These are phyloP conservation scores for Meta bourneti DNA, from an alignment of 2,888 invertebrate genomes.

Conservation along the genomic window DNA sequence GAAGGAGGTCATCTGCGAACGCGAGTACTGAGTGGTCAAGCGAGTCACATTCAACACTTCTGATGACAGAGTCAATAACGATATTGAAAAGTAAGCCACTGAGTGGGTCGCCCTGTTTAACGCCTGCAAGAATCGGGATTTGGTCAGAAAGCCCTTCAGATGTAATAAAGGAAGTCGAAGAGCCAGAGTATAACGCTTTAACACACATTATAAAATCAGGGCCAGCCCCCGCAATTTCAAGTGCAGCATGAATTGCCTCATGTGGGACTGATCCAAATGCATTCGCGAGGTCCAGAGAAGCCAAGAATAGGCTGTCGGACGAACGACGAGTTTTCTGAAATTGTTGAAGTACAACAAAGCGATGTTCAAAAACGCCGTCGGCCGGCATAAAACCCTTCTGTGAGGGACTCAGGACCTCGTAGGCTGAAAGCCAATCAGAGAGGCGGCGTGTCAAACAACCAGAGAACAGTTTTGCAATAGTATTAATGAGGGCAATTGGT, in stretches of 20 bases:
- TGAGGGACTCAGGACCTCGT: constrained; percentile 66
- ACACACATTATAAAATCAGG: constrained; percentile 64
- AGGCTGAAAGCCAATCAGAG: constrained; percentile 76
- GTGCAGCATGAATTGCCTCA: constrained; percentile 28
- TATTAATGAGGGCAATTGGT: too few relatives aligned
- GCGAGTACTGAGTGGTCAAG: constrained; percentile 33
- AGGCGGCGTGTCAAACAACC: constrained; percentile 51
- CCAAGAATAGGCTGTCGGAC: too few relatives aligned
- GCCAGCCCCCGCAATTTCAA: neutral
- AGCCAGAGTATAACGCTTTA: constrained; percentile 71
- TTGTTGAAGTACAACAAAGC: constrained; percentile 59
- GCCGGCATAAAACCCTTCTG: constrained; percentile 64
- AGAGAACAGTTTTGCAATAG: constrained; percentile 77
- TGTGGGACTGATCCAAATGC: constrained; percentile 81
- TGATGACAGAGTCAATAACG: too few relatives aligned
- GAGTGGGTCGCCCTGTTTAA: constrained; percentile 76
- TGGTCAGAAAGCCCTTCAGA: constrained; percentile 71
- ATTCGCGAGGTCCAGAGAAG: constrained; percentile 80
- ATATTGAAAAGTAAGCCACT: constrained; percentile 80
- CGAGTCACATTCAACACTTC: constrained; percentile 68
- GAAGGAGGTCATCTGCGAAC: constrained; percentile 78
- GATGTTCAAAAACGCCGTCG: too few relatives aligned
- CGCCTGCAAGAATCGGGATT: constrained; percentile 77
- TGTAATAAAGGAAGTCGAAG: constrained; percentile 75
- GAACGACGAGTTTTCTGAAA: constrained; percentile 69